Base-by-base conservation (phyloP, 2,888 invertebrate genomes). In the Dioctria linearis region DNA sequence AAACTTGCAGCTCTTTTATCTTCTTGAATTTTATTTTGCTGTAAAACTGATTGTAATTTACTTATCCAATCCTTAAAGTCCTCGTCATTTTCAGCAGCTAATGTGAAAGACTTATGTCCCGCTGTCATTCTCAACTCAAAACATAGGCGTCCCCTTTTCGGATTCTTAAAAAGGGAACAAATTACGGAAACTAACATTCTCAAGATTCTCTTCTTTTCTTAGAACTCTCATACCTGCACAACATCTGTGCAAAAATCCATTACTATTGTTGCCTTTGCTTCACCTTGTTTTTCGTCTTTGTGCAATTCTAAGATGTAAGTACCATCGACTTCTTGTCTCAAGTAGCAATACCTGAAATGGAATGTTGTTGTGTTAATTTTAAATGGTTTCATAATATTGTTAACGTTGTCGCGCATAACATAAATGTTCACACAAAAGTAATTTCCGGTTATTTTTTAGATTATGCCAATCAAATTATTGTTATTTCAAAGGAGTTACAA, bases 171-270 rank as follows among this genome's bases (percentile, higher is more conserved):
- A 81, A 80, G 49, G 3, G 37, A 46, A 9, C 79, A 40, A 49
- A 51, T 37, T 63, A 71, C 54, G 46, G 5, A 79, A 42, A 49
- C 25, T 49, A 54, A 25, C 43, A 43, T 54, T 3, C 39, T 67
- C 11, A 66, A 69, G 25, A 78, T 57, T 25, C 25, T 25, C 25
- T 25, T 25, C 25, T 1, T n/a, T 63, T 25, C 59, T 65, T 80
- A 79, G 79, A 67, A 40, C 40, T 80, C 63, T 69, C 46, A 73
- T 73, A 95, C 95, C 91, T 94, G 93, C 80, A 95, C 92, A 85
- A 97, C 96, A 88, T 96, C 96, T 2, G 94, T 94, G 87, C 97
- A 97, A 90, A 96, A 96, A 88, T 98, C 97, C 94, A 98, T 95
- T 83, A 96, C 96, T 87, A 98, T 95, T 51, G 96, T 95, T 84